A percentile compares a stretch with the other conserved stretches of the same genome.
These are phyloP conservation scores for Leptodactylus fuscus DNA, from an alignment of 2,113 vertebrate species.

Conservation along the genomic window DNA sequence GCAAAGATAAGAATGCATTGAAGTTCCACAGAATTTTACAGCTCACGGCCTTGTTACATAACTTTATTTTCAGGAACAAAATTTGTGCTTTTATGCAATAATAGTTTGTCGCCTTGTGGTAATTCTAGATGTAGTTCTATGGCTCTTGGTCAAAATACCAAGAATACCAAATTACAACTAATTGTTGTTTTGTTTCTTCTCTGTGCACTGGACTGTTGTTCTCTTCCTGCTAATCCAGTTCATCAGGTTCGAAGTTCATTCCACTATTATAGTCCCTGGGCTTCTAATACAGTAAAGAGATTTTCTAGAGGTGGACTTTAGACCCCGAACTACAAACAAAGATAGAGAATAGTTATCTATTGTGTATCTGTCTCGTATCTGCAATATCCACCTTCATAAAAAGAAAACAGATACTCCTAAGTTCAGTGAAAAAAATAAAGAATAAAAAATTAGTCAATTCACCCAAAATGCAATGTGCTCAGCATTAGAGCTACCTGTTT, in stretches of 20 bases:
- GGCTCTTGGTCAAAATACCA: constrained; percentile 17
- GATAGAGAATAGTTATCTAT: too few relatives aligned
- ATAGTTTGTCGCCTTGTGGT: not conserved
- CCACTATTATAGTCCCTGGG: not conserved
- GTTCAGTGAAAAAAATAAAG: too few relatives aligned
- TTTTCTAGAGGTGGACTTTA: too few relatives aligned
- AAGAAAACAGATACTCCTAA: too few relatives aligned
- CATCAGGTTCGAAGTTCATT: not conserved
- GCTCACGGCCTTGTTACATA: not conserved
- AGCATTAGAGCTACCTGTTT: too few relatives aligned
- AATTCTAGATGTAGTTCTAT: not conserved
- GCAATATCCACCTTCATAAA: too few relatives aligned
- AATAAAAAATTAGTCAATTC: too few relatives aligned
- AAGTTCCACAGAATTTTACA: not conserved
- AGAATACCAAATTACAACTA: constrained; percentile 9
- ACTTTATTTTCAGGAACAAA: not conserved
- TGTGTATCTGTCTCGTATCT: too few relatives aligned
- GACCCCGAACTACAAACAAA: too few relatives aligned
- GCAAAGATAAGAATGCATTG: not conserved
- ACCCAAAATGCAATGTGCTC: too few relatives aligned
- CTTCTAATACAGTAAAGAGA: not conserved
- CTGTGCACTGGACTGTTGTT: not conserved
- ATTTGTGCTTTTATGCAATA: constrained; percentile 9
- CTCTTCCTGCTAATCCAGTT: constrained; percentile 22
- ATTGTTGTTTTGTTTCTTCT: not conserved